Evolutionary conservation across 1,140 invertebrate genomes (phyloP).

Genomic region (Papilio dardanus): DNA sequence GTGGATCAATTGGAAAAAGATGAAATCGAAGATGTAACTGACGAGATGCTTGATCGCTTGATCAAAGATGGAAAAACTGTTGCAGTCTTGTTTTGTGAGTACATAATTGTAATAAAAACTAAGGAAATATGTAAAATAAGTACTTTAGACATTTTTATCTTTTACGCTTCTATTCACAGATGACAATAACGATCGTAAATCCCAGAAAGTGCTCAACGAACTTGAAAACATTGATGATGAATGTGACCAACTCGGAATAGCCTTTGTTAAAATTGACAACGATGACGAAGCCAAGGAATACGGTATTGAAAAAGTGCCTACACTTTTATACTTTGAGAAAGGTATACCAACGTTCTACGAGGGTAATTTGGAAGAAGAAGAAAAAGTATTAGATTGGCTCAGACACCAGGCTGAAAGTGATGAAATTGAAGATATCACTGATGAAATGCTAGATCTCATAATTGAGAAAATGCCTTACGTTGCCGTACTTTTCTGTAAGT

Average conservation of each 20-base stretch:
- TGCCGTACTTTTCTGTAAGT: constrained; percentile 95
- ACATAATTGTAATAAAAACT: background rate
- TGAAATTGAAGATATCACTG: constrained; percentile 96
- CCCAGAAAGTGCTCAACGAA: constrained; percentile 92
- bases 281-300: constrained; percentile 94
- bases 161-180: constrained; percentile 82
- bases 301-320: constrained; percentile 93
- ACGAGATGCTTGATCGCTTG: constrained; percentile 95
- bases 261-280: constrained; percentile 97
- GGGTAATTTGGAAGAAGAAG: constrained; percentile 95
- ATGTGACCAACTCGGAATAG: constrained; percentile 93
- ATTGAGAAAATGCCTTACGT: constrained; percentile 94
- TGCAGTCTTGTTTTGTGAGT: constrained; percentile 96
- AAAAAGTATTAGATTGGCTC: constrained; percentile 94
- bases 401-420: constrained; percentile 92
- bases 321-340: constrained; percentile 95
- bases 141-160: background rate
- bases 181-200: constrained; percentile 95
- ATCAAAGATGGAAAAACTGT: constrained; percentile 94
- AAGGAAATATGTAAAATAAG: background rate
- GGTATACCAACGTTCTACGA: constrained; percentile 94
- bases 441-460: constrained; percentile 96
- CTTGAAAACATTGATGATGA: constrained; percentile 98
- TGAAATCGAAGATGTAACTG: constrained; percentile 97
- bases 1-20: constrained; percentile 93